Conservation (phyloP, 2,888 invertebrate species). For the Brachylomia viminalis region DNA sequence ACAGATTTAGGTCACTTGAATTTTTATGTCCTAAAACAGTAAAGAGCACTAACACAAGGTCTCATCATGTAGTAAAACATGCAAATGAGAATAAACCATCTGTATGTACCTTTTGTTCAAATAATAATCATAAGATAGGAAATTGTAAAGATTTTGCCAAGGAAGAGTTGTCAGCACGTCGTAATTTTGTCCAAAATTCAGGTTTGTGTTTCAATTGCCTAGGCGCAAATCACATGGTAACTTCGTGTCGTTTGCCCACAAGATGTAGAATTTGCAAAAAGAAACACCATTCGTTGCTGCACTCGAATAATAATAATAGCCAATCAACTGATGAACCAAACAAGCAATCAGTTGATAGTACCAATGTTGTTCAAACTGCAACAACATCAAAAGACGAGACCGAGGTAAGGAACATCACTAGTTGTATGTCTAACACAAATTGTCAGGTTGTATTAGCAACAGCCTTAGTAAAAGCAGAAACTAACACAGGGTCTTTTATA, state of each 20-base stretch:
- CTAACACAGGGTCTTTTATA: no score
- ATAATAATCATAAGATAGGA: slow-evolving; percentile 3
- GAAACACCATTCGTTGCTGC: slow-evolving; percentile 8
- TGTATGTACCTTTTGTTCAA: not conserved
- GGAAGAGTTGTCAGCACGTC: no score
- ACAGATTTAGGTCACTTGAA: not conserved
- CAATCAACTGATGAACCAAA: not conserved
- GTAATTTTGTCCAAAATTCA: slow-evolving; percentile 2
- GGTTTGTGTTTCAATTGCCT: slow-evolving; percentile 14
- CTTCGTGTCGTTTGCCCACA: slow-evolving; percentile 10
- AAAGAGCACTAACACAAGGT: not conserved
- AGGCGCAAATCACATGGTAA: slow-evolving; percentile 7
- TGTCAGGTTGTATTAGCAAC: slow-evolving; percentile 8
- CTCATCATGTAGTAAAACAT: no score
- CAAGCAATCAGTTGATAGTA: slow-evolving; percentile 8
- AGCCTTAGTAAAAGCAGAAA: not conserved
- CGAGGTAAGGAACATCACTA: not conserved
- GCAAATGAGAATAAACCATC: no score
- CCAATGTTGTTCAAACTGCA: slow-evolving; percentile 1
- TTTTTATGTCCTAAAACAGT: not conserved
- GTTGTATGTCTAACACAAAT: not conserved
- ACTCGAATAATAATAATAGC: not conserved
- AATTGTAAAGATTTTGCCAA: not conserved
- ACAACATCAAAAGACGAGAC: slow-evolving; percentile 4
- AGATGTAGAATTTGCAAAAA: slow-evolving; percentile 8